Evolutionary conservation across 2,888 invertebrate species (phyloP).

Genomic region (Eudemis profundana): DNA sequence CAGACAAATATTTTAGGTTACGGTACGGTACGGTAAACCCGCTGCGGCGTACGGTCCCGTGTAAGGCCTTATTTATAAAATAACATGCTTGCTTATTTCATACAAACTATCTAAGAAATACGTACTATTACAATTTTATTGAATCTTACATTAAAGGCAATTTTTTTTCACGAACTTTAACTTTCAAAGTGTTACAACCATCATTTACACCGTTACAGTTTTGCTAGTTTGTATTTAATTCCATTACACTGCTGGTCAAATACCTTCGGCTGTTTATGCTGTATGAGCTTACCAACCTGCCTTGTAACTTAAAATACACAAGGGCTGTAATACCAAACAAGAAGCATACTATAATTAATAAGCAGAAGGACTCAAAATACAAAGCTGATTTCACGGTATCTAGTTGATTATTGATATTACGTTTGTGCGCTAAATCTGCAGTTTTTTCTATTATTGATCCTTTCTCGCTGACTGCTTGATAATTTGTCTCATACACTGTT

Average conservation of each 20-base stretch:
- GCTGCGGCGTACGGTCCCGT: no score
- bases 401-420: background rate
- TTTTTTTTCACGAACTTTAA: no score
- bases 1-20: no score
- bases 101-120: no score
- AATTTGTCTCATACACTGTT: background rate
- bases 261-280: slow-evolving; percentile 7
- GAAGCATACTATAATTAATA: slow-evolving; percentile 14
- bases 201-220: no score
- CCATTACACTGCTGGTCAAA: slow-evolving; percentile 5
- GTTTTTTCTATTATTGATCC: background rate
- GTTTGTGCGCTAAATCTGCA: background rate
- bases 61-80: no score
- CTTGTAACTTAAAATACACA: slow-evolving; percentile 1
- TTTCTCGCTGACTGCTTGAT: background rate
- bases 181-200: no score
- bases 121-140: no score
- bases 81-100: no score
- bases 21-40: no score
- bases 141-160: no score
- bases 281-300: background rate
- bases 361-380: slow-evolving; percentile 3
- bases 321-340: background rate
- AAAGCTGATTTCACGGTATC: slow-evolving; percentile 9
- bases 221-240: no score